Evolutionary conservation across 2,888 invertebrate species (phyloP).

Genomic region (Phragmatobia fuliginosa): DNA sequence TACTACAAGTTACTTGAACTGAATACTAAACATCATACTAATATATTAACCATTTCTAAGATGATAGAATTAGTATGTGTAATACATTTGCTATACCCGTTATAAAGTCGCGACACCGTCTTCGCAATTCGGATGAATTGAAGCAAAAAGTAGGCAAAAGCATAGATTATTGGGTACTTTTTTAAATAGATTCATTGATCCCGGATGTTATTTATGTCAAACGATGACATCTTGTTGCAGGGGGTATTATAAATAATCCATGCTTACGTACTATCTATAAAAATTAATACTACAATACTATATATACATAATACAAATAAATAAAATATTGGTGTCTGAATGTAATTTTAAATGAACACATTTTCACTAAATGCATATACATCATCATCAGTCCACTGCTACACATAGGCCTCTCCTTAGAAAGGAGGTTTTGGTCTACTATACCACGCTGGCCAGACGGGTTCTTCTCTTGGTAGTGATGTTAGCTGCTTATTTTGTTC

Average conservation of each 20-base stretch:
- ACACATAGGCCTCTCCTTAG: too few species aligned
- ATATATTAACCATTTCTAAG: slow-evolving; percentile 19
- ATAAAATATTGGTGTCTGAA: too few species aligned
- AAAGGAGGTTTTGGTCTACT: too few species aligned
- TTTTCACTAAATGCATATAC: too few species aligned
- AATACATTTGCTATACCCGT: slow-evolving; percentile 15
- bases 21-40: slow-evolving; percentile 57
- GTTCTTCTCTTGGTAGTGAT: too few species aligned
- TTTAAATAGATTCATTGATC: slow-evolving; percentile 2
- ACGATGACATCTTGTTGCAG: neutral
- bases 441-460: too few species aligned
- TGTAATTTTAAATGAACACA: too few species aligned
- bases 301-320: too few species aligned
- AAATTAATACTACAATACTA: too few species aligned
- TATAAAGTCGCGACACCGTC: slow-evolving; percentile 11
- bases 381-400: too few species aligned
- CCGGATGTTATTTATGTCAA: slow-evolving; percentile 6
- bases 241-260: neutral
- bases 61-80: slow-evolving; percentile 28
- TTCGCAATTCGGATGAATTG: slow-evolving; percentile 6
- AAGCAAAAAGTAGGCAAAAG: slow-evolving; percentile 7
- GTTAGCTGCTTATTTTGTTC: too few species aligned
- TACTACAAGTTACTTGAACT: slow-evolving; percentile 44
- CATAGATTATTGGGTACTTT: slow-evolving; percentile 13
- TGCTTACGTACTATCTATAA: too few species aligned